Percentiles rank a stretch among this genome's conserved stretches.
phyloP scores from a whole-genome alignment of 2,113 vertebrate genomes.

The Syngnathus typhle region DNA sequence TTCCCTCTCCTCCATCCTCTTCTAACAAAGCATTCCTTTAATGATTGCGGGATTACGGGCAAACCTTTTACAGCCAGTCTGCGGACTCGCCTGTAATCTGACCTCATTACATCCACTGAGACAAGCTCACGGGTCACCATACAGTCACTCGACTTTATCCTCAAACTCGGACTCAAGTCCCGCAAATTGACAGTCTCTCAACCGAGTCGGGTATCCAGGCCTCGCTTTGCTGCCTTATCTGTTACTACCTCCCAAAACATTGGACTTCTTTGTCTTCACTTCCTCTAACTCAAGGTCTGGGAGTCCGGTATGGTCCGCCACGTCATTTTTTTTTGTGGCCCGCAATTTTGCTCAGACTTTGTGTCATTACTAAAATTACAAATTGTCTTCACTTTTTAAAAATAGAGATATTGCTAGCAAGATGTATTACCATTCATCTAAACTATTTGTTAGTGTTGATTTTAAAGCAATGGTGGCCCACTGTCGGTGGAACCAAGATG shows the following conservation, averaged over 20 bases:
- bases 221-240: conserved; percentile 51
- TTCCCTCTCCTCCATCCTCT: conserved; percentile 55
- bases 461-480: no score
- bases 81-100: conserved; percentile 74
- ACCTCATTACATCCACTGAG: conserved; percentile 76
- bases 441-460: no score
- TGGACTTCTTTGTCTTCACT: conserved; percentile 49
- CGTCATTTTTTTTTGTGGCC: no score
- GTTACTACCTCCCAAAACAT: conserved; percentile 39
- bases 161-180: conserved; percentile 37
- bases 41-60: conserved; percentile 72
- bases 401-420: no score
- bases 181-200: conserved; percentile 52
- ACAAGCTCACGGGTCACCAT: conserved; percentile 68
- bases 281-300: conserved; percentile 1
- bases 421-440: no score
- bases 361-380: no score
- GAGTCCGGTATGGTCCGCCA: no score
- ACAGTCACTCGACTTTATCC: conserved; percentile 66
- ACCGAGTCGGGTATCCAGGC: conserved; percentile 47
- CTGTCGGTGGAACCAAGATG: conserved; percentile 34
- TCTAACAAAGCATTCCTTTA: conserved; percentile 74
- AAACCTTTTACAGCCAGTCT: conserved; percentile 70
- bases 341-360: no score
- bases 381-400: no score